A percentile compares a stretch with the other conserved stretches of the same genome.
phyloP scores from a whole-genome alignment of 2,797 vertebrate genomes.

The Labroides dimidiatus region DNA sequence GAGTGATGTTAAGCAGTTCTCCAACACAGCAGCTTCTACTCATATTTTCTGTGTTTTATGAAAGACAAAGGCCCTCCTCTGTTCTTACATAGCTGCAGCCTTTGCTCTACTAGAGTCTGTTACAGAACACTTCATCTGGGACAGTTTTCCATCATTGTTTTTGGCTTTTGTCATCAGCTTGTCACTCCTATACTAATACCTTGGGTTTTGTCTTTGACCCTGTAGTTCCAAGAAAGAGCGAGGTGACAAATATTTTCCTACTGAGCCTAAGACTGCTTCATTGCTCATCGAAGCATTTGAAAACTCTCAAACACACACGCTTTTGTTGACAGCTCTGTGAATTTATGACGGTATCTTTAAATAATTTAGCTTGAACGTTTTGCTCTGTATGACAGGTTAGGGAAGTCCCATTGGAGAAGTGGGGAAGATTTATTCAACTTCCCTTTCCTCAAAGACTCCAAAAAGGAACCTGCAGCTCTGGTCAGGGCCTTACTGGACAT shows the following conservation, averaged over 20 bases:
- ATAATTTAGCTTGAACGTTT: background rate
- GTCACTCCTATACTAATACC: too few species aligned
- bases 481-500: constrained; percentile 55
- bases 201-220: too few species aligned
- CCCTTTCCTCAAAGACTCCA: constrained; percentile 26
- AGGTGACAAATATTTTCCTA: too few species aligned
- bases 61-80: background rate
- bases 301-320: too few species aligned
- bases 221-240: too few species aligned
- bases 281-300: too few species aligned
- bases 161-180: too few species aligned
- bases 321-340: too few species aligned
- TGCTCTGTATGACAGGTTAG: constrained; percentile 57
- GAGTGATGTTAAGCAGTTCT: background rate
- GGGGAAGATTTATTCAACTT: constrained; percentile 29
- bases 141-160: background rate
- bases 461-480: constrained; percentile 35
- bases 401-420: constrained; percentile 28
- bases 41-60: constrained; percentile 3
- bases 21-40: background rate
- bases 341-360: background rate
- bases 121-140: background rate
- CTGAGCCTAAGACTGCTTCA: too few species aligned
- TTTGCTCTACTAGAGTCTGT: background rate
- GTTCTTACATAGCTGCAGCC: background rate